phyloP scores from a whole-genome alignment of 2,113 vertebrate species.

The Rhinolophus ferrumequinum region DNA sequence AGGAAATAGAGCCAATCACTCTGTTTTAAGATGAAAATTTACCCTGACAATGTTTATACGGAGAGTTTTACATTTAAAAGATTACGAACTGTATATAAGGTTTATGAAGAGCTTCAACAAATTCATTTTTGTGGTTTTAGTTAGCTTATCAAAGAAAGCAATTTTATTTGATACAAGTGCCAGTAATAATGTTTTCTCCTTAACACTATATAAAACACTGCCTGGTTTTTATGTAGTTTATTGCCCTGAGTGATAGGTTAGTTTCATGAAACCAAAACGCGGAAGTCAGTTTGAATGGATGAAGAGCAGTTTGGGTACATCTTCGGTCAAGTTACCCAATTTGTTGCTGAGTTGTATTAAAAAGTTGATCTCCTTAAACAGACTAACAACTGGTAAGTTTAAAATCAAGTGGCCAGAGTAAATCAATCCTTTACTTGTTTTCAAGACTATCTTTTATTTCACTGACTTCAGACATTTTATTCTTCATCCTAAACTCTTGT shows the following conservation, averaged over 20 bases:
- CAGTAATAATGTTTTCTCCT: conserved; percentile 49
- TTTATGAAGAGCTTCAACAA: conserved; percentile 67
- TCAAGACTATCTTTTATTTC: neutral
- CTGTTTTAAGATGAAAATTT: conserved; percentile 76
- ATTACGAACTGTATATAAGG: conserved; percentile 48
- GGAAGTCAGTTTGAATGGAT: neutral
- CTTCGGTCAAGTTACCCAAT: neutral
- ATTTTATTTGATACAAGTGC: conserved; percentile 62
- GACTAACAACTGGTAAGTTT: conserved; percentile 14
- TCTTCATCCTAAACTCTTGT: neutral
- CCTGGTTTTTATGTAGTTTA: conserved; percentile 34
- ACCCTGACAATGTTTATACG: conserved; percentile 70
- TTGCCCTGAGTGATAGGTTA: conserved; percentile 31
- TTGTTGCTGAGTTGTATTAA: conserved; percentile 9
- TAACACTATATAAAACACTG: conserved; percentile 40
- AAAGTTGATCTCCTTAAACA: conserved; percentile 16
- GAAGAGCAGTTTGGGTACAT: neutral
- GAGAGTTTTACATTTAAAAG: conserved; percentile 68
- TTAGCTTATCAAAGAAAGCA: conserved; percentile 63
- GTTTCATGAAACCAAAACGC: conserved; percentile 15
- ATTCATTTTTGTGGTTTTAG: conserved; percentile 67
- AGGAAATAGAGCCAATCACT: conserved; percentile 75
- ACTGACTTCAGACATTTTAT: neutral
- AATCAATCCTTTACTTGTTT: neutral
- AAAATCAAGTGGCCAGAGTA: neutral